A percentile compares a stretch with the other conserved stretches of the same genome.
These are phyloP conservation scores for Lycocorax pyrrhopterus DNA, from an alignment of 2,113 vertebrate genomes.

Conservation along the genomic window DNA sequence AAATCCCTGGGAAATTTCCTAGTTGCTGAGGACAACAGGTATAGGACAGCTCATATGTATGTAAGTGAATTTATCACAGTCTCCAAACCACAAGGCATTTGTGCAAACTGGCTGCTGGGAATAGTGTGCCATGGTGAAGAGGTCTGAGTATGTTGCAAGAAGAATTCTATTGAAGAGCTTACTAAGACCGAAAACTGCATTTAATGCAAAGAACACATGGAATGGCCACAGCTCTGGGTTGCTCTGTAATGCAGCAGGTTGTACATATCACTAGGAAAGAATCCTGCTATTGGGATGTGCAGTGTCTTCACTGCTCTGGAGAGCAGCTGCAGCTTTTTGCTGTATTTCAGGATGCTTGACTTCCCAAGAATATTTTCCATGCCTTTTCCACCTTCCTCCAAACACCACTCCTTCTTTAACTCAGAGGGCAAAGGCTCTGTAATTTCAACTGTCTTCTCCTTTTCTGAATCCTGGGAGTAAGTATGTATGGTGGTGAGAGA, in stretches of 20 bases:
- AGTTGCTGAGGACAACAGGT: not conserved
- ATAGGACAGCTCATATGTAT: not conserved
- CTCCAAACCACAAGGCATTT: not conserved
- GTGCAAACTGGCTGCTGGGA: not conserved
- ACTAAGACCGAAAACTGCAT: not conserved
- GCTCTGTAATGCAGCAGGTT: not conserved
- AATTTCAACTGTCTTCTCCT: not conserved
- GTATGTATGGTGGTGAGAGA: not conserved
- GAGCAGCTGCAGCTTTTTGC: not conserved
- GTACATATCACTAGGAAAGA: not conserved
- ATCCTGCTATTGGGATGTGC: not conserved
- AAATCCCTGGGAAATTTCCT: not conserved
- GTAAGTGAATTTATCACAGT: not conserved
- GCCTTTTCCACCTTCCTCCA: not conserved
- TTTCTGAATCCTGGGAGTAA: not conserved
- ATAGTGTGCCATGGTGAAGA: not conserved
- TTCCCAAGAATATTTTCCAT: not conserved
- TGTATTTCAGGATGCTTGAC: not conserved
- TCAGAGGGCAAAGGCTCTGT: not conserved
- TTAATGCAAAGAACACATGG: not conserved
- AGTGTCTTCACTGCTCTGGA: not conserved
- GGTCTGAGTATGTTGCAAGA: not conserved
- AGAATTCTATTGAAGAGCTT: not conserved
- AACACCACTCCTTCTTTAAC: not conserved
- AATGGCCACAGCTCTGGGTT: not conserved